Evolutionary conservation across 2,113 vertebrate genomes (phyloP).

Genomic region (Lophius piscatorius): DNA sequence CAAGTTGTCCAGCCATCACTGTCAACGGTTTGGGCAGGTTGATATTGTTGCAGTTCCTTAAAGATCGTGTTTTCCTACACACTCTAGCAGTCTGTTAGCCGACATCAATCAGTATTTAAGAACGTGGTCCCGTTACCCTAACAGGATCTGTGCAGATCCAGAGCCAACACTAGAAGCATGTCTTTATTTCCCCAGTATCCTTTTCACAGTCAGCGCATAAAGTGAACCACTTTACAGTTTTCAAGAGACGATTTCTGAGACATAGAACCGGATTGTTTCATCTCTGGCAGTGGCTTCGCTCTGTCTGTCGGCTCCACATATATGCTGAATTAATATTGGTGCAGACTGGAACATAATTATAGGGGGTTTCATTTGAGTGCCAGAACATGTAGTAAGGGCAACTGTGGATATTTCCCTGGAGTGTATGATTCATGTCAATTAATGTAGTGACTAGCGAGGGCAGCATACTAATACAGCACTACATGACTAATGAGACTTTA

Average conservation of each 20-base stretch:
- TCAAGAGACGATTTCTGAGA: slow-evolving; percentile 8
- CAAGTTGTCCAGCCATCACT: no score
- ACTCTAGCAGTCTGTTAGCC: no score
- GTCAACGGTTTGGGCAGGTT: no score
- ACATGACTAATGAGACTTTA: slow-evolving; percentile 46
- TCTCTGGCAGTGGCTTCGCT: slow-evolving; percentile 3
- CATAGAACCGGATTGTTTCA: neutral
- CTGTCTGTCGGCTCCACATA: slow-evolving; percentile 2
- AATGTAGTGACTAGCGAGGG: slow-evolving; percentile 3
- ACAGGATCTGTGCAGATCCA: neutral
- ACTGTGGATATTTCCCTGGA: slow-evolving; percentile 29
- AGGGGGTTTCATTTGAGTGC: slow-evolving; percentile 30
- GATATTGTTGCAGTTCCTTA: no score
- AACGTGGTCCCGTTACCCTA: neutral
- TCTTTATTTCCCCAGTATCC: no score
- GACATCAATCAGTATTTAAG: no score
- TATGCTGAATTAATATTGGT: slow-evolving; percentile 24
- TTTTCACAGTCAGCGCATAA: no score
- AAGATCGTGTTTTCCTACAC: no score
- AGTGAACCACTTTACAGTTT: neutral
- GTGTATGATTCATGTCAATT: slow-evolving; percentile 14
- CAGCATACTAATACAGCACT: slow-evolving; percentile 8
- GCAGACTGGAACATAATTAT: slow-evolving; percentile 24
- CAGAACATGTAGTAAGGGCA: slow-evolving; percentile 26
- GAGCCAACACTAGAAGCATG: no score